Evolutionary conservation across 2,113 vertebrate species (phyloP).

Genomic region (Syrrhaptes paradoxus): DNA sequence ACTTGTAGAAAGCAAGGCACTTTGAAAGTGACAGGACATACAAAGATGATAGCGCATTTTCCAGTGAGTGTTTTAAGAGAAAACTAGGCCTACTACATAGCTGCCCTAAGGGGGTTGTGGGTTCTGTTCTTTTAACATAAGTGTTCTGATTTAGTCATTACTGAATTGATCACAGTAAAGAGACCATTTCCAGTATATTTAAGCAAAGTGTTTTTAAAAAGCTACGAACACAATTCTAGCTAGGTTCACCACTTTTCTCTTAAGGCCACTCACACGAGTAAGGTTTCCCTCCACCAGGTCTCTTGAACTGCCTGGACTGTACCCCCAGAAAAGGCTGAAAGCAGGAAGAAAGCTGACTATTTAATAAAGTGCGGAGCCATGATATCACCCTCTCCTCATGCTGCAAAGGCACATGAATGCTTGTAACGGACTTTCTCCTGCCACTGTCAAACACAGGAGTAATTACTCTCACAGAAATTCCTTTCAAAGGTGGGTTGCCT

Average conservation of each 20-base stretch:
- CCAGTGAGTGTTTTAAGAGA: neutral
- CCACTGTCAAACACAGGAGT: neutral
- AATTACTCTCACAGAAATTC: neutral
- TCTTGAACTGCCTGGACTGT: neutral
- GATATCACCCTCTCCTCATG: neutral
- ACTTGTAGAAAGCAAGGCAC: neutral
- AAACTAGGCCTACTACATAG: neutral
- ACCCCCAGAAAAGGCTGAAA: neutral
- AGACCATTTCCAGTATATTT: neutral
- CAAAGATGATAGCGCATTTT: neutral
- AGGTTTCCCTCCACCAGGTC: neutral
- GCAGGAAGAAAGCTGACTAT: neutral
- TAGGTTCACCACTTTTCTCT: neutral
- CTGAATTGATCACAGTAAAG: neutral
- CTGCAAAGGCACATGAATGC: fast-evolving
- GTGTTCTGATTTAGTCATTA: neutral
- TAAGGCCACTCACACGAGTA: neutral
- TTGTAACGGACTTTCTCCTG: neutral
- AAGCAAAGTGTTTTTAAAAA: neutral
- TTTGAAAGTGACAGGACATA: neutral
- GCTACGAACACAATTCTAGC: neutral
- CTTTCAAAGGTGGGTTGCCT: neutral
- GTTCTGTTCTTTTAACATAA: neutral
- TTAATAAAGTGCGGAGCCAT: neutral
- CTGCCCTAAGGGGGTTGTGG: fast-evolving